Percentiles rank a stretch among this genome's conserved stretches.
phyloP scores from a whole-genome alignment of 1,140 invertebrate genomes.

The Panagrolaimus sp. region DNA sequence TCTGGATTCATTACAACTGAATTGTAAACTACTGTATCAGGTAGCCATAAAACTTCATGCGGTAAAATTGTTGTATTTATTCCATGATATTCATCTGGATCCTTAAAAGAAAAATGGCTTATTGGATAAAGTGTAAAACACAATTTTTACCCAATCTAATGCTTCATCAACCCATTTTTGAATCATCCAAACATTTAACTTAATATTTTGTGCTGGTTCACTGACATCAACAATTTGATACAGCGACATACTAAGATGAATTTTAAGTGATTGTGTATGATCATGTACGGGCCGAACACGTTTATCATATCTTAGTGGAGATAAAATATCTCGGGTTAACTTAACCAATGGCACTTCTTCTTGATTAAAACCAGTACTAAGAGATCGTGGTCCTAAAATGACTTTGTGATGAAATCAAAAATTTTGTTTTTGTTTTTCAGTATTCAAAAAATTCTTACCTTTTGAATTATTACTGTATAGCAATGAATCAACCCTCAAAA shows the following conservation, averaged over 20 bases:
- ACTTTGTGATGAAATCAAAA: too few species aligned
- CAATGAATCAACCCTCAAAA: too few species aligned
- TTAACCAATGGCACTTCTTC: constrained; percentile 49
- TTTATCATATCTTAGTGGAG: constrained; percentile 46
- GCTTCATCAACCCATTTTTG: constrained; percentile 56
- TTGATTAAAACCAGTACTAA: constrained; percentile 11
- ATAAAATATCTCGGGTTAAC: constrained; percentile 46
- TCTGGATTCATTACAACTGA: constrained; percentile 55
- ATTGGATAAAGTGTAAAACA: constrained; percentile 31
- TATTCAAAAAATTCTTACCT: background rate
- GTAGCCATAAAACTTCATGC: constrained; percentile 49
- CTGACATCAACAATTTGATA: constrained; percentile 57
- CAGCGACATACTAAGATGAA: constrained; percentile 53
- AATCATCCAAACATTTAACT: constrained; percentile 58
- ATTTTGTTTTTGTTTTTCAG: too few species aligned
- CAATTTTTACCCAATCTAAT: constrained; percentile 42
- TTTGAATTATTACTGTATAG: too few species aligned
- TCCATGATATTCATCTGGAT: constrained; percentile 34
- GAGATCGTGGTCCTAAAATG: constrained; percentile 11
- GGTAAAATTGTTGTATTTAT: constrained; percentile 56
- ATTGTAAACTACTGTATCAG: constrained; percentile 55
- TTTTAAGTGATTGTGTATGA: constrained; percentile 48
- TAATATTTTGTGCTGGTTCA: constrained; percentile 55
- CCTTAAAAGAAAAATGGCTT: constrained; percentile 7
- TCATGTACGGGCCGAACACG: constrained; percentile 52